Base-by-base conservation (phyloP, 2,797 vertebrate species). In the Myoxocephalus aenaeus region DNA sequence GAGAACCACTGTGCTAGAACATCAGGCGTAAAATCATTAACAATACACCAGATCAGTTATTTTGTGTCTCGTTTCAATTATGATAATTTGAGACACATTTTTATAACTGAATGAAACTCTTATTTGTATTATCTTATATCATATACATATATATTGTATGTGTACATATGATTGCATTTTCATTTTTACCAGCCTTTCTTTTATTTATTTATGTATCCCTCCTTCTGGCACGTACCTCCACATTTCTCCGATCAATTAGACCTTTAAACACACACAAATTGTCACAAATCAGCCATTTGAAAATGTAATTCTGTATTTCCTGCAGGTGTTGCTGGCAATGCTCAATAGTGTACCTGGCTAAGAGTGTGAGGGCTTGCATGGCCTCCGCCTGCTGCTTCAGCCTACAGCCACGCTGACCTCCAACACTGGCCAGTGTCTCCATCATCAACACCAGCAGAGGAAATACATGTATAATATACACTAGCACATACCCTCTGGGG, bases 291-390 rank as follows among this genome's bases (percentile, higher is more conserved):
- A 48, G 2, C 12, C 27, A 27, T 70, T 40, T 50, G 20, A 34
- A 69, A 78, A 42, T 34, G 18, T 38, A 3, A 46, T 22, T 51
- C 1, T 44, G 20, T 53, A 17, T 74, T 62, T 63, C 9, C 32
- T 69, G 56, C 54, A 82, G 92, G 95, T 70, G 51, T 32, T 84
- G 44, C 54, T 42, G 15, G 67, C 64, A 11, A 20, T 54, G 20
- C 38, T 94, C 92, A 13, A 90, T 96, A 0, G 97, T 97, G 14
- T 95, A 97, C 89, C 89, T 96, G 80, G 95, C 94, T 2, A 92
- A 95, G 79, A 96, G 95, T 0, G 96, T 96, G 83, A 95, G 94
- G 0, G 94, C 95, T 69, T 96, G 97, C 84, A 95, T 96, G 95
- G 94, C 87, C 34, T 95, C 94, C 0, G 59, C 20, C 59, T 40